These are phyloP conservation scores for Gastrophysa polygoni DNA, from an alignment of 2,888 invertebrate species.

Conservation along the genomic window DNA sequence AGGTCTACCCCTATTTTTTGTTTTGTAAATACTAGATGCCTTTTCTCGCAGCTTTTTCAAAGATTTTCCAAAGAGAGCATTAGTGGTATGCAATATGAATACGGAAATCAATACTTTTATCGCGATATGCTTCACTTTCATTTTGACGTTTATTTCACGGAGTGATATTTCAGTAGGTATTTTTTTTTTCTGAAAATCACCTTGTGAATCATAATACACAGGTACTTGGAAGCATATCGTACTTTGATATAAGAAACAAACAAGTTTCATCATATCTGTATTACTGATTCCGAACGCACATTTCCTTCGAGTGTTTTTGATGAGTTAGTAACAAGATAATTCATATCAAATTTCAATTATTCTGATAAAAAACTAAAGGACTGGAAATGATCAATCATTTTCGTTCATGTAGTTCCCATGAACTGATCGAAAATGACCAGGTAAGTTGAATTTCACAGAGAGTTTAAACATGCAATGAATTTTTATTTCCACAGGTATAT, in stretches of 20 bases:
- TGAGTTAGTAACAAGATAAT: not conserved
- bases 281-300: not conserved
- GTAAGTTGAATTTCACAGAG: not conserved
- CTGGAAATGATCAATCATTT: not conserved
- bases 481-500: not conserved
- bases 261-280: not conserved
- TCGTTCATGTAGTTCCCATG: not conserved
- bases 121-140: not conserved
- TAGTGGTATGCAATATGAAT: not conserved
- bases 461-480: not conserved
- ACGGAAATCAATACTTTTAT: not conserved
- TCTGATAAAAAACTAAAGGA: not conserved
- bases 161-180: no score
- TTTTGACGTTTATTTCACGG: not conserved
- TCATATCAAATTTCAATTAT: not conserved
- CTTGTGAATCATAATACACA: no score
- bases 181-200: no score
- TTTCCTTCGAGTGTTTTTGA: not conserved
- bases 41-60: slow-evolving; percentile 50
- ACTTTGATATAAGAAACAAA: not conserved
- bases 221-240: not conserved
- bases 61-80: slow-evolving; percentile 34
- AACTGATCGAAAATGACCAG: slow-evolving; percentile 6
- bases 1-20: slow-evolving; percentile 50
- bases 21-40: slow-evolving; percentile 52